These are phyloP conservation scores for Syngnathus scovelli DNA, from an alignment of 2,113 vertebrate species.

Conservation along the genomic window DNA sequence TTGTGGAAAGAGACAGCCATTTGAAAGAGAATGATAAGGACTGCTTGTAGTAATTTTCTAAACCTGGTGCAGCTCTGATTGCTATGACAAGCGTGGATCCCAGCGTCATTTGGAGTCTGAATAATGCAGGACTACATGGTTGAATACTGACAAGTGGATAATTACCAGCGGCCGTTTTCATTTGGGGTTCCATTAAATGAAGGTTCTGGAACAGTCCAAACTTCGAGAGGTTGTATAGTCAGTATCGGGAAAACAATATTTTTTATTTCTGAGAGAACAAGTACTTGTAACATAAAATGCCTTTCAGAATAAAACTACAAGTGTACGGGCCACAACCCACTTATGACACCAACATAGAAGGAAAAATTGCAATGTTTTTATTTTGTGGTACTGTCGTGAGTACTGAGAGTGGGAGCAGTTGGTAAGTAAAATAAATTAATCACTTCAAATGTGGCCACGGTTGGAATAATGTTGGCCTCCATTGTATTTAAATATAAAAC, in stretches of 20 bases:
- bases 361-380: not conserved
- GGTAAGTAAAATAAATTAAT: no score
- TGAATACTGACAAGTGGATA: conserved; percentile 65
- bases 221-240: conserved; percentile 32
- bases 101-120: conserved; percentile 63
- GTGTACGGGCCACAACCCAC: not conserved
- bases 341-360: not conserved
- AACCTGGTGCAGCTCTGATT: conserved; percentile 62
- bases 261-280: not conserved
- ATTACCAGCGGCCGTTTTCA: conserved; percentile 55
- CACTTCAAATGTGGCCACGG: no score
- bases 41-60: conserved; percentile 57
- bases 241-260: not conserved
- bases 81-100: conserved; percentile 55
- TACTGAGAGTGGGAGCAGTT: not conserved
- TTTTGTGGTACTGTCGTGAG: not conserved
- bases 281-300: not conserved
- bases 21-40: conserved; percentile 55
- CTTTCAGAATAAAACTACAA: not conserved
- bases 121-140: conserved; percentile 62
- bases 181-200: not conserved
- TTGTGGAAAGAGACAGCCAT: conserved; percentile 36
- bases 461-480: no score
- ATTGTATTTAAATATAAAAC: no score
- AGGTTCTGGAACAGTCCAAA: conserved; percentile 2